Percentiles rank a stretch among this genome's conserved stretches.
Conservation (phyloP, 1,140 invertebrate genomes). For the Thrips palmi region DNA sequence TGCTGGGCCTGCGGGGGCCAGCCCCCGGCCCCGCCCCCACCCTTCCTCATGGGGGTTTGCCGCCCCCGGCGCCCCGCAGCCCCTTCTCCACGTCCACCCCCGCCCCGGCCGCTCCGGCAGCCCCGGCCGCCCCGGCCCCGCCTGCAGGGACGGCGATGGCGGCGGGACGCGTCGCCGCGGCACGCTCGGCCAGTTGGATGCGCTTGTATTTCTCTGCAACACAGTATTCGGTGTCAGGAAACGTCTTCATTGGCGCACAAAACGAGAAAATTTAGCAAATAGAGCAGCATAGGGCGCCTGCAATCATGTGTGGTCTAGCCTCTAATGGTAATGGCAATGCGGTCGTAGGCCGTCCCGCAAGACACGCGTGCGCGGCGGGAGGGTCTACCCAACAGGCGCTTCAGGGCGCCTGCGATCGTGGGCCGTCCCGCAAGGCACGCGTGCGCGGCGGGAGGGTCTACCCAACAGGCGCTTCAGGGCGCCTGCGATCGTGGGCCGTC, state of each 20-base stretch:
- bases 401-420: too few relatives aligned
- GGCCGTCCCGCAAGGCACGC: slow-evolving; percentile 3
- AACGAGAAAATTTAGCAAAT: neutral
- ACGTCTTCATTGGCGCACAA: neutral
- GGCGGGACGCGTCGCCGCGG: neutral
- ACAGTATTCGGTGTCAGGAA: neutral
- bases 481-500: neutral
- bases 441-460: neutral
- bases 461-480: neutral
- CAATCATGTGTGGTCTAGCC: neutral
- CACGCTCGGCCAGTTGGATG: slow-evolving; percentile 9
- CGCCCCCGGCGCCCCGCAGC: too few relatives aligned
- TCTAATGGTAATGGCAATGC: neutral
- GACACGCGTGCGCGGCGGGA: neutral
- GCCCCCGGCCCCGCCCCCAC: too few relatives aligned
- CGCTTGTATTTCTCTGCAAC: slow-evolving; percentile 11
- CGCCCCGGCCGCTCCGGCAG: too few relatives aligned
- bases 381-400: neutral
- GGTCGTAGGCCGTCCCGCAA: slow-evolving; percentile 5
- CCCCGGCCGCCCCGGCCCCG: too few relatives aligned
- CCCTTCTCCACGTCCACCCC: too few relatives aligned
- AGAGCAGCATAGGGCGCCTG: too few relatives aligned
- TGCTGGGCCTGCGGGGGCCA: too few relatives aligned
- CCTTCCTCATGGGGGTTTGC: too few relatives aligned
- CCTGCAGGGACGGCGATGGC: slow-evolving; percentile 1